Conservation (phyloP, 2,888 invertebrate species). For the Mayetiola destructor region DNA sequence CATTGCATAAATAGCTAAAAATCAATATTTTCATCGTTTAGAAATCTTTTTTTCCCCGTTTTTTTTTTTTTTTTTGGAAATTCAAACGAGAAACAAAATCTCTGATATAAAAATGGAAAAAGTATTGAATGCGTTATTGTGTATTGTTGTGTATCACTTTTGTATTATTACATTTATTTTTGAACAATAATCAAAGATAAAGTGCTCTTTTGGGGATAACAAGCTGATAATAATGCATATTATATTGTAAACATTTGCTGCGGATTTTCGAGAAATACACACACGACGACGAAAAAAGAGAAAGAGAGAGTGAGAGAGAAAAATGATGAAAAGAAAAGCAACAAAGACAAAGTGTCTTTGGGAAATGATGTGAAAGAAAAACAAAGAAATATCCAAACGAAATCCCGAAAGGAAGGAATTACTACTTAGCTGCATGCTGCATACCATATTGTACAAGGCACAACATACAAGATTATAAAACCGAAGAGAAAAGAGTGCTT, state of each 20-base stretch:
- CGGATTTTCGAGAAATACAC: too few species aligned
- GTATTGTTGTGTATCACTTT: background rate
- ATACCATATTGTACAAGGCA: too few species aligned
- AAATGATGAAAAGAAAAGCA: background rate
- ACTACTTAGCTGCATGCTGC: too few species aligned
- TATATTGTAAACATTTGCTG: background rate
- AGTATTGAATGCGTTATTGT: background rate
- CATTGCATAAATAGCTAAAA: conserved; percentile 9
- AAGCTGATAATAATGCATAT: conserved; percentile 11
- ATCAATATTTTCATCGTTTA: background rate
- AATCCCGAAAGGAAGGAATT: too few species aligned
- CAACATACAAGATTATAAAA: too few species aligned
- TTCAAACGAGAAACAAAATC: too few species aligned
- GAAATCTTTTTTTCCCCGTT: background rate
- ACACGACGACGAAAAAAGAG: too few species aligned
- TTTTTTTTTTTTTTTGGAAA: background rate
- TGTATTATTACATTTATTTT: background rate
- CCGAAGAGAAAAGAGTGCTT: too few species aligned
- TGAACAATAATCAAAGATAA: conserved; percentile 16
- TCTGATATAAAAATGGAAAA: background rate
- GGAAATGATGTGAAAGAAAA: background rate
- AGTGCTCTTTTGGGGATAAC: conserved; percentile 16
- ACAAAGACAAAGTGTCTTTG: background rate
- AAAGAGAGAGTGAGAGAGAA: background rate
- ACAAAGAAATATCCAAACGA: background rate